phyloP scores from a whole-genome alignment of 2,888 invertebrate species.

The Tenthredo notha region DNA sequence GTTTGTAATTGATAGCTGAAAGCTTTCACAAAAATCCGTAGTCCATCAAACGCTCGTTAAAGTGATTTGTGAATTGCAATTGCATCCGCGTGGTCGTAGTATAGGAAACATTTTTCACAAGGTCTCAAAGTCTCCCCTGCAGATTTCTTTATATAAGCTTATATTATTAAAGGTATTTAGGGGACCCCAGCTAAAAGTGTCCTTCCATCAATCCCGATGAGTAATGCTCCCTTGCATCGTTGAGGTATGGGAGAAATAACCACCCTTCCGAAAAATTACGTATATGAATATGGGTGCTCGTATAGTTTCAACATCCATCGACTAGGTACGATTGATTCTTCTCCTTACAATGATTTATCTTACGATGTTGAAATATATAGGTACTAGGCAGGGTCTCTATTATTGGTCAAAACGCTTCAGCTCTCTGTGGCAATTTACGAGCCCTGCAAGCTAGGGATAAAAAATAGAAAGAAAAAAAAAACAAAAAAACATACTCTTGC shows the following conservation, averaged over 20 bases:
- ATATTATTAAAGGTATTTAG: conserved; percentile 56
- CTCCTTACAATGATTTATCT: conserved; percentile 37
- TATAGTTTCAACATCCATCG: conserved; percentile 3
- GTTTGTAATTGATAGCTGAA: conserved; percentile 22
- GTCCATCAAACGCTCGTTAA: conserved; percentile 76
- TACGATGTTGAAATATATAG: background rate
- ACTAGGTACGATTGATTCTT: conserved; percentile 18
- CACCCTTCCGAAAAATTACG: conserved; percentile 33
- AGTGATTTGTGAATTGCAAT: conserved; percentile 75
- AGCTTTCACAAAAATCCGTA: conserved; percentile 32
- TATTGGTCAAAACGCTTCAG: conserved; percentile 34
- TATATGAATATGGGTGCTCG: conserved; percentile 16
- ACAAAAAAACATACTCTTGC: background rate
- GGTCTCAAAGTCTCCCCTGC: conserved; percentile 34
- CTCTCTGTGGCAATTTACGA: conserved; percentile 16
- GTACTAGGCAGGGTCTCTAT: conserved; percentile 22
- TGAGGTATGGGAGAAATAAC: conserved; percentile 8
- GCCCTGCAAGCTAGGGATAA: conserved; percentile 16
- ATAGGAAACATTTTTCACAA: conserved; percentile 52
- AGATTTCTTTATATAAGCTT: conserved; percentile 55
- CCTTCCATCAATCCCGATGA: conserved; percentile 53
- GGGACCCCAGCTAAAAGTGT: conserved; percentile 45
- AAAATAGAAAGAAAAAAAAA: too few species aligned
- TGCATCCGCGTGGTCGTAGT: conserved; percentile 61
- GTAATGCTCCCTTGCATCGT: conserved; percentile 50